Evolutionary conservation across 2,888 invertebrate genomes (phyloP).

Genomic region (Eremobia ochroleuca): DNA sequence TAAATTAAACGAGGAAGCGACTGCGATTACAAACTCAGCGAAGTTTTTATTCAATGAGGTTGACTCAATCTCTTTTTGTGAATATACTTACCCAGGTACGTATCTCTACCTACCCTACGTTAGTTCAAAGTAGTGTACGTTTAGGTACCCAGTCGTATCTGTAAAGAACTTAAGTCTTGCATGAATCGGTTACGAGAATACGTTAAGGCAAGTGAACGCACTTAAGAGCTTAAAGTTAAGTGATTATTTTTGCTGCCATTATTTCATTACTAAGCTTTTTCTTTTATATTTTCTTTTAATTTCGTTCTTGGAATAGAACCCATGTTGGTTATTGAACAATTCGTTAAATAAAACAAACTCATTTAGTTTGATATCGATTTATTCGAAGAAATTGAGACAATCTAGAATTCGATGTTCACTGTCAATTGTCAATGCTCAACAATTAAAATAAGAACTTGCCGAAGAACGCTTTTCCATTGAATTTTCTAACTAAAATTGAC

Average conservation of each 20-base stretch:
- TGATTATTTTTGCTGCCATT: not conserved
- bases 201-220: not conserved
- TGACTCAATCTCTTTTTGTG: slow-evolving; percentile 50
- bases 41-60: slow-evolving; percentile 69
- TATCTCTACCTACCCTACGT: not conserved
- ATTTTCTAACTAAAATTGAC: not conserved
- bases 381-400: not conserved
- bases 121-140: not conserved
- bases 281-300: not conserved
- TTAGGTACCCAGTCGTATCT: not conserved
- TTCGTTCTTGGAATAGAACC: not conserved
- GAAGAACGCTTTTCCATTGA: slow-evolving; percentile 6
- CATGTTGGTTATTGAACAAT: not conserved
- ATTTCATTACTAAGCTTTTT: not conserved
- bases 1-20: slow-evolving; percentile 78
- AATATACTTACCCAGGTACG: not conserved
- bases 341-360: not conserved
- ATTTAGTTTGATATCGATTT: not conserved
- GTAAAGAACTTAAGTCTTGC: not conserved
- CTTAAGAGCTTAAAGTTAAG: slow-evolving; percentile 1
- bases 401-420: not conserved
- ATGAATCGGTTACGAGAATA: not conserved
- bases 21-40: slow-evolving; percentile 70
- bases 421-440: not conserved
- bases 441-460: slow-evolving; percentile 2